A percentile compares a stretch with the other conserved stretches of the same genome.
Conservation (phyloP, 1,140 invertebrate genomes). For the Globodera ellingtonae region DNA sequence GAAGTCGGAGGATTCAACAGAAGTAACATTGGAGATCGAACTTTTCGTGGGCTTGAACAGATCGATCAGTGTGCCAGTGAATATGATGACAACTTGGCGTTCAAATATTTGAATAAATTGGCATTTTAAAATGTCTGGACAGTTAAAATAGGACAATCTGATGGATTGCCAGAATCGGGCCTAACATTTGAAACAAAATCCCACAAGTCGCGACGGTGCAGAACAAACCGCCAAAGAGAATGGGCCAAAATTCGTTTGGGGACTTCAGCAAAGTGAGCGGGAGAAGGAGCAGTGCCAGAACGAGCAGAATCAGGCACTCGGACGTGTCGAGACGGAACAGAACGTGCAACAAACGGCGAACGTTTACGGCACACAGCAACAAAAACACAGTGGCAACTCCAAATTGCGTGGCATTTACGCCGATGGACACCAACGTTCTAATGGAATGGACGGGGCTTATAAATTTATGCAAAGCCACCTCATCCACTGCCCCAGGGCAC, state of each 20-base stretch:
- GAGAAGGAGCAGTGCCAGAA: constrained; percentile 71
- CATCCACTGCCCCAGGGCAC: constrained; percentile 71
- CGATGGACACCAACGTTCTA: constrained; percentile 52
- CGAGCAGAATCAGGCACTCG: constrained; percentile 73
- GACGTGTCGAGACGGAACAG: constrained; percentile 68
- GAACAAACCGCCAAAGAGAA: constrained; percentile 30
- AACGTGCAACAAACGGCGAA: constrained; percentile 69
- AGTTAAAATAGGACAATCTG: no score
- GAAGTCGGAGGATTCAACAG: constrained; percentile 34
- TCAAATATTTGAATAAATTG: neutral
- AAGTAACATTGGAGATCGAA: constrained; percentile 31
- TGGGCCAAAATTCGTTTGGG: constrained; percentile 77
- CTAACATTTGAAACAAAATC: neutral
- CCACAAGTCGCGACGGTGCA: constrained; percentile 3
- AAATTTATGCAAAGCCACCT: constrained; percentile 67
- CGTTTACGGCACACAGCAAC: constrained; percentile 73
- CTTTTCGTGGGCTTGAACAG: neutral
- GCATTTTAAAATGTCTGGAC: no score
- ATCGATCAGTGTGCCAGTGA: constrained; percentile 46
- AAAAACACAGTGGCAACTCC: constrained; percentile 76
- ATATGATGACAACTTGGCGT: constrained; percentile 50
- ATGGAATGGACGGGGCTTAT: neutral
- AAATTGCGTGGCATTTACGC: constrained; percentile 73
- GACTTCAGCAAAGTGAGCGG: constrained; percentile 75
- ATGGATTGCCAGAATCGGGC: no score